Evolutionary conservation across 2,113 vertebrate genomes (phyloP).

Genomic region (Zootoca vivipara): DNA sequence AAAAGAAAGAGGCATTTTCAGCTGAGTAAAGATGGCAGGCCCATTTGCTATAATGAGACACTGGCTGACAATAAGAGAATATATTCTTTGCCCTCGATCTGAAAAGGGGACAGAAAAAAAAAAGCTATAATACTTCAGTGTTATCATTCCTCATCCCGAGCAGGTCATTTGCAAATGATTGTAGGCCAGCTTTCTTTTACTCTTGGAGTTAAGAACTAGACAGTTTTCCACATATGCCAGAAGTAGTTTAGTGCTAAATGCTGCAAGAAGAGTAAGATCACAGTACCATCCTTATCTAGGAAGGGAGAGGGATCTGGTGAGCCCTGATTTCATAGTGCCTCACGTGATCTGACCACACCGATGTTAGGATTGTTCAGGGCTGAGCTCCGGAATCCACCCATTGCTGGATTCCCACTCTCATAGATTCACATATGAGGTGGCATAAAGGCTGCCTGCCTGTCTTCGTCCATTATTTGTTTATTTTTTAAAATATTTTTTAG

Average conservation of each 20-base stretch:
- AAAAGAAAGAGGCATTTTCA: conserved; percentile 22
- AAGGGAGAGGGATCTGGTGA: too few relatives aligned
- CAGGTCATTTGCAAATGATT: conserved; percentile 42
- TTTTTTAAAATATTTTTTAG: too few relatives aligned
- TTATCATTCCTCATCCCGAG: conserved; percentile 37
- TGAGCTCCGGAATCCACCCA: too few relatives aligned
- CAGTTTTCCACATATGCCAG: conserved; percentile 31
- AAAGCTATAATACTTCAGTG: conserved; percentile 27
- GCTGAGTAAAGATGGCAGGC: conserved; percentile 2
- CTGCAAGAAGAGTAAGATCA: too few relatives aligned
- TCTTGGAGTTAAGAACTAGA: conserved; percentile 31
- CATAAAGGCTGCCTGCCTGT: too few relatives aligned
- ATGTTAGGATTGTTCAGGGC: too few relatives aligned
- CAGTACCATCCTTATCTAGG: too few relatives aligned
- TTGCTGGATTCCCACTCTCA: too few relatives aligned
- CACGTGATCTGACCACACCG: too few relatives aligned
- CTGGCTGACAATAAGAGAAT: conserved; percentile 43
- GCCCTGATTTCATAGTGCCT: too few relatives aligned
- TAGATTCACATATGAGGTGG: too few relatives aligned
- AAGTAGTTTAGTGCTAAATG: background rate
- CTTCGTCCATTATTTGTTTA: too few relatives aligned
- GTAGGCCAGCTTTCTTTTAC: background rate
- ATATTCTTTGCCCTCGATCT: conserved; percentile 37
- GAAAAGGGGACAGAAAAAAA: conserved; percentile 15
- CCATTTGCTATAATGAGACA: conserved; percentile 56